Base-by-base conservation (phyloP, 2,113 vertebrate species). In the Tragelaphus scriptus region DNA sequence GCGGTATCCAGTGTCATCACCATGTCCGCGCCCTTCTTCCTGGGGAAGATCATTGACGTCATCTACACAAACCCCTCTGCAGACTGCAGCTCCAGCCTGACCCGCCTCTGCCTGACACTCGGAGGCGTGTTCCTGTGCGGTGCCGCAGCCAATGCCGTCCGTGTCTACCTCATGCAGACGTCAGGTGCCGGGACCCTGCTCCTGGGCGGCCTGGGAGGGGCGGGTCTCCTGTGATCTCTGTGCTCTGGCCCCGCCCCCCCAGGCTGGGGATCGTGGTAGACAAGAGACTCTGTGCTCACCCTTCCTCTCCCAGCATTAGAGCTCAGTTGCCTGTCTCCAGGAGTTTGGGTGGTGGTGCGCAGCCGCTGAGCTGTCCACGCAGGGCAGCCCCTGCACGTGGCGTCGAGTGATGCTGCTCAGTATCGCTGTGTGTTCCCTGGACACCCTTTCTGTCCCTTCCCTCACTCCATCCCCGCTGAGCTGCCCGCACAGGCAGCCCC, bases 11-110 rank as follows among this genome's bases (percentile, higher is more conserved):
- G 99, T 89, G 98, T 99, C 49, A 99, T 99, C 91, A 99, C 99
- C 26, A 99, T 99, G 99, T 99, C 99, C 0, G 99, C 99, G 3
- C 99, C 99, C 4, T 99, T 99, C 98, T 99, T 99, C 98, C 98
- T 99, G 98, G 99, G 99, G 40, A 99, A 98, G 98, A 99, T 99
- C 92, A 99, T 99, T 2, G 99, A 99, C 71, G 98, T 99, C 81
- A 99, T 99, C 97, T 99, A 99, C 97, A 98, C 99, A 30, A 98
- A 98, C 97, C 98, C 99, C 51, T 21, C 98, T 0, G 99, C 98
- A 65, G 99, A 99, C 13, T 99, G 99, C 97, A 95, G 97, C 0
- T 97, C 95, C 79, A 99, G 98, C 88, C 98, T 99, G 71, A 99
- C 99, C 9, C 99, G 96, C 4, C 98, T 99, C 58, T 99, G 99